Evolutionary conservation across 1,140 invertebrate genomes (phyloP).

Genomic region (Bombus affinis): DNA sequence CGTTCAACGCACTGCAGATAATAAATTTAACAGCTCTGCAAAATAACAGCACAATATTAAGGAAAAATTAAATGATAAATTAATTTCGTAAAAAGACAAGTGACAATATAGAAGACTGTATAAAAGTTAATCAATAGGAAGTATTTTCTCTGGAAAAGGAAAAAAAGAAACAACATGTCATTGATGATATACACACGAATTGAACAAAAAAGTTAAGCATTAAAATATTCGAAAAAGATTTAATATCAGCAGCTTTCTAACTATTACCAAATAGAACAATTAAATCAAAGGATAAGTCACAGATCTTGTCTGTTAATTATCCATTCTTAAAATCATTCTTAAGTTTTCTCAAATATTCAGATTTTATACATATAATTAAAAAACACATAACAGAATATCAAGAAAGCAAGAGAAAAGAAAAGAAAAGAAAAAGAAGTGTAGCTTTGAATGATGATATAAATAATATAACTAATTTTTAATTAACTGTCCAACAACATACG

Average conservation of each 20-base stretch:
- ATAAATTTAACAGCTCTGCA: conserved; percentile 10
- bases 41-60: neutral
- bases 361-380: neutral
- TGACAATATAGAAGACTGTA: neutral
- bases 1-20: neutral
- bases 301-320: neutral
- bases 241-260: conserved; percentile 13
- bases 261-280: neutral
- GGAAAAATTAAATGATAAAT: neutral
- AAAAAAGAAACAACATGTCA: too few species aligned
- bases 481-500: neutral
- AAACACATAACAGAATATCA: neutral
- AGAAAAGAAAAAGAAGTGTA: neutral
- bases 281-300: neutral
- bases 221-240: neutral
- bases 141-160: too few species aligned
- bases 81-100: neutral
- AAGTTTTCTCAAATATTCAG: neutral
- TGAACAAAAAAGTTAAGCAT: neutral
- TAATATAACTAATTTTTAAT: neutral
- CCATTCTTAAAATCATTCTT: neutral
- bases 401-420: neutral
- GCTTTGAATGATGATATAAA: neutral
- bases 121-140: too few species aligned
- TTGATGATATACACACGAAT: neutral